Base-by-base conservation (phyloP, 1,140 invertebrate species). In the Teleopsis dalmanni region DNA sequence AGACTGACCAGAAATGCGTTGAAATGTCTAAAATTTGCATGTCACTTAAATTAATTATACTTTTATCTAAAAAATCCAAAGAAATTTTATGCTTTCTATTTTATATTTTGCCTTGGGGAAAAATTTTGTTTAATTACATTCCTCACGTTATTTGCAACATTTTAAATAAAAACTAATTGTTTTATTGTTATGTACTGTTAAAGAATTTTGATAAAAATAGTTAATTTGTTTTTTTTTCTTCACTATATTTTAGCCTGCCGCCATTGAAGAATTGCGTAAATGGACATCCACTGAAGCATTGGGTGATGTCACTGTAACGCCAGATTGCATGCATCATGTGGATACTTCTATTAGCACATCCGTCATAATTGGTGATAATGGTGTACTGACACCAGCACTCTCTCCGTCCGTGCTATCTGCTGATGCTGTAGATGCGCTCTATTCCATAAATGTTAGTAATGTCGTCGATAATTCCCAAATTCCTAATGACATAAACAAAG, bases 201-300 rank as follows among this genome's bases (percentile, higher is more conserved):
- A n/a, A n/a, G n/a, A n/a, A n/a, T n/a, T n/a, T n/a, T n/a, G n/a
- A n/a, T n/a, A n/a, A n/a, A n/a, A n/a, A n/a, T n/a, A n/a, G n/a
- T n/a, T n/a, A n/a, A n/a, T n/a, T n/a, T n/a, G n/a, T n/a, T 10
- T 50, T 36, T 43, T 23, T 34, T 31, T 23, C 34, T 37, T 19
- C 9, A 27, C 29, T 53, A 45, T 4, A 11, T 55, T 60, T 10
- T 73, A 91, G 87, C 88, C 88, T 42, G 85, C 85, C 48, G 81
- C 81, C 53, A 78, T 90, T 48, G 83, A 84, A 55, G 82, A 87
- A 51, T 75, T 91, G 35, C 78, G 87, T 47, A 79, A 84, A 76
- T 91, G 88, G 87, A 89, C 85, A 26, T 89, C 85, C 25, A 78
- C 77, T 51, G 87, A 91, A 69, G 87, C 87, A 11, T 68, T 90